Evolutionary conservation across 2,888 invertebrate genomes (phyloP).

Genomic region (Lutraria lutraria): DNA sequence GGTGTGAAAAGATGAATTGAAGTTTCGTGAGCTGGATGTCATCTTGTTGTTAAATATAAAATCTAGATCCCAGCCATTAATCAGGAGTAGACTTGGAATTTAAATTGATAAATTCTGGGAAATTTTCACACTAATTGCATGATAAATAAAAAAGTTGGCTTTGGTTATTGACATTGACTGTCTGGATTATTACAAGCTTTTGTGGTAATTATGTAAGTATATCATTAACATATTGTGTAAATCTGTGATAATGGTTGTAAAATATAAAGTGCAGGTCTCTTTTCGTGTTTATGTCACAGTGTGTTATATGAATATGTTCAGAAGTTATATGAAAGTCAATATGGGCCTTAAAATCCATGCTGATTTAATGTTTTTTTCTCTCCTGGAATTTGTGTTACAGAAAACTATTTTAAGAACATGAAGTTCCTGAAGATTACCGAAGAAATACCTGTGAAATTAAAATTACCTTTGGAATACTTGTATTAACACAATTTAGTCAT

Average conservation of each 20-base stretch:
- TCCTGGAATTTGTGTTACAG: no score
- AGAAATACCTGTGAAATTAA: no score
- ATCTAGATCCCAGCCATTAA: background rate
- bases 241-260: background rate
- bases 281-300: no score
- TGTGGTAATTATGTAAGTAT: conserved; percentile 13
- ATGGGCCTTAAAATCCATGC: no score
- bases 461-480: no score
- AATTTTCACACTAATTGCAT: conserved; percentile 11
- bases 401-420: no score
- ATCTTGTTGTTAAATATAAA: conserved; percentile 9
- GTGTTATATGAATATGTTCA: no score
- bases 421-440: no score
- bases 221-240: background rate
- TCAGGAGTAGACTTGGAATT: background rate
- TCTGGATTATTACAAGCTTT: background rate
- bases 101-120: background rate
- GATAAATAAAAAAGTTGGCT: background rate
- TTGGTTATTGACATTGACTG: background rate
- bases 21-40: background rate
- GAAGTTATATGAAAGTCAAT: no score
- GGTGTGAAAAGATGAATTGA: background rate
- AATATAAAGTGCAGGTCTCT: background rate
- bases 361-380: no score
- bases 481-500: no score